A percentile compares a stretch with the other conserved stretches of the same genome.
Evolutionary conservation across 2,888 invertebrate species (phyloP).

Genomic region (Iphiclides podalirius): DNA sequence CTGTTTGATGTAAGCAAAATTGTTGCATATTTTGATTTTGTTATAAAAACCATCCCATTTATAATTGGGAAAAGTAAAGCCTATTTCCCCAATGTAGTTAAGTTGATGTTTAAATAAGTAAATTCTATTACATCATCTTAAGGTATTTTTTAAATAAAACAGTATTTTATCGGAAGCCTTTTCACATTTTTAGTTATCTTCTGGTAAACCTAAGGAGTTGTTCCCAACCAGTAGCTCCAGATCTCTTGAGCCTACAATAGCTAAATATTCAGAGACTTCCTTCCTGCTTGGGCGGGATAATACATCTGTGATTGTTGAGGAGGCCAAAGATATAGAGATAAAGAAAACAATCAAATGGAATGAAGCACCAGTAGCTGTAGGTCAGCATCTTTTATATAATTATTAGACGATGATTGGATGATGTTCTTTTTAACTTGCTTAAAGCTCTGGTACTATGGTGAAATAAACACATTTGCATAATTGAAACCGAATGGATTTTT

Average conservation of each 20-base stretch:
- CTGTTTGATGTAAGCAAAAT: slow-evolving; percentile 83
- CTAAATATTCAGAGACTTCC: slow-evolving; percentile 86
- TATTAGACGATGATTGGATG: too few species aligned
- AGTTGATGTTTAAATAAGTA: too few species aligned
- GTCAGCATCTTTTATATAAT: slow-evolving; percentile 64
- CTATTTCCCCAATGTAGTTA: too few species aligned
- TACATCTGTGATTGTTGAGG: slow-evolving; percentile 91
- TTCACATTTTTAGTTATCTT: slow-evolving; percentile 49
- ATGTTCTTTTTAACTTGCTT: too few species aligned
- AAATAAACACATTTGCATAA: too few species aligned
- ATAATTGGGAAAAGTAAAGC: too few species aligned
- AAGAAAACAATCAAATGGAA: slow-evolving; percentile 89
- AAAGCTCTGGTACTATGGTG: too few species aligned
- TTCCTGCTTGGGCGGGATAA: slow-evolving; percentile 93
- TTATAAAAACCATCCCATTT: too few species aligned
- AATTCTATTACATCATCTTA: too few species aligned
- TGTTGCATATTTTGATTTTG: not conserved
- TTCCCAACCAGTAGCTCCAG: slow-evolving; percentile 91
- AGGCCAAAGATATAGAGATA: slow-evolving; percentile 71
- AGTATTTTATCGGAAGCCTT: too few species aligned
- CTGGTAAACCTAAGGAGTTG: slow-evolving; percentile 87
- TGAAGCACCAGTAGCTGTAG: slow-evolving; percentile 85
- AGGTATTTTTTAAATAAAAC: too few species aligned
- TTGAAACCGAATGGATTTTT: too few species aligned
- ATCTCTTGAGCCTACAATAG: slow-evolving; percentile 90